Base-by-base conservation (phyloP, 2,113 vertebrate genomes). In the Ariopsis seemanni region DNA sequence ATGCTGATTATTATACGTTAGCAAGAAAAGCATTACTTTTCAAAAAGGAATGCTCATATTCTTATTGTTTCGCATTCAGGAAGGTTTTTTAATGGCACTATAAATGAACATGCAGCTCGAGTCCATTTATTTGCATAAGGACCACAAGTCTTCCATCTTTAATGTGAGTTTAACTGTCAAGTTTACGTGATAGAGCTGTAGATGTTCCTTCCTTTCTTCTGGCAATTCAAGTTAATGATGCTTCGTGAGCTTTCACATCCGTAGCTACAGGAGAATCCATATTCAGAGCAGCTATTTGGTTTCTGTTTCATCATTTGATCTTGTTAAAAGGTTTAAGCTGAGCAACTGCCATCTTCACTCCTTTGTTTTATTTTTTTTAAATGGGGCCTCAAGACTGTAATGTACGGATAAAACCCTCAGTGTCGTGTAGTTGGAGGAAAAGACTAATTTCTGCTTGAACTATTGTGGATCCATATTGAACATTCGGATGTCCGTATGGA, bases 221-320 rank as follows among this genome's bases (percentile, higher is more conserved):
- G 34, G 85, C 65, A 50, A n/a, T 78, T 89, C 67, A 87, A 85
- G 79, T 88, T 88, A 90, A 88, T 87, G 89, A 87, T 89, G 85
- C 84, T 77, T 75, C 83, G 86, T 83, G 72, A 48, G 85, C 84
- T 90, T 89, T 75, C 53, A 84, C 63, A 78, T 81, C 27, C 30
- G 65, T 65, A 17, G 75, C 53, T 72, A 72, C 74, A 57, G 30
- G 63, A 84, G 30, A 27, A 63, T 84, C 27, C 20, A 22, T 60
- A 50, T 75, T 48, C 83, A 62, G 55, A 69, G 60, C 67, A 65
- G 12, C 34, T 2, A 9, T 78, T 80, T 65, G n/a, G 67, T 65
- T 86, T 80, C 86, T 22, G 62, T 50, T 67, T 83, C 34, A n/a
- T 67, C 82, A 30, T 25, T 67, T 52, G 60, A 17, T 67, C 60